Evolutionary conservation across 1,140 invertebrate species (phyloP).

Genomic region (Lepidurus couesii): DNA sequence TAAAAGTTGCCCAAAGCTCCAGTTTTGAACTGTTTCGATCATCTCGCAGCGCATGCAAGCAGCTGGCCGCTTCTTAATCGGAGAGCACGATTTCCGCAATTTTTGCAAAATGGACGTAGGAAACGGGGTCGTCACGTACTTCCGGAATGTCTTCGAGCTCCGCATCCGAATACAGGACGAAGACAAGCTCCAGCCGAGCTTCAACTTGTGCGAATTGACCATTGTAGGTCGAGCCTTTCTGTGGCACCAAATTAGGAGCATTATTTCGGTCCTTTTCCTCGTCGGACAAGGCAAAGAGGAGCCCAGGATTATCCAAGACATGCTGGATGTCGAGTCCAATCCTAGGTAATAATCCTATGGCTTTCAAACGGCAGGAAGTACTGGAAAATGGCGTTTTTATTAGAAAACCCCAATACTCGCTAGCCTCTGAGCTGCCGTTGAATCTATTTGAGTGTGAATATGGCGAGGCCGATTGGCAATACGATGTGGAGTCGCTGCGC

Average conservation of each 20-base stretch:
- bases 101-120: slow-evolving; percentile 97
- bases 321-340: slow-evolving; percentile 71
- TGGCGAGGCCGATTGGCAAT: slow-evolving; percentile 59
- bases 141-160: slow-evolving; percentile 54
- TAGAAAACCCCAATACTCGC: slow-evolving; percentile 85
- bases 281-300: slow-evolving; percentile 73
- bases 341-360: slow-evolving; percentile 51
- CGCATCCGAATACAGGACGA: slow-evolving; percentile 22
- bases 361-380: slow-evolving; percentile 26
- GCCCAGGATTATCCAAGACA: slow-evolving; percentile 63
- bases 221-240: slow-evolving; percentile 87
- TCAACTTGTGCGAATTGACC: slow-evolving; percentile 67
- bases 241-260: slow-evolving; percentile 98
- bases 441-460: slow-evolving; percentile 74
- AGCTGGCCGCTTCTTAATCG: slow-evolving; percentile 65
- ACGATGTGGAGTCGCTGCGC: slow-evolving; percentile 55
- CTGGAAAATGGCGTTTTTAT: slow-evolving; percentile 43
- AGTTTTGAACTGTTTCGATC: slow-evolving; percentile 27
- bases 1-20: slow-evolving; percentile 40
- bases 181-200: slow-evolving; percentile 36
- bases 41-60: slow-evolving; percentile 61
- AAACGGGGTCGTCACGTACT: slow-evolving; percentile 80
- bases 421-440: slow-evolving; percentile 82
- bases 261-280: slow-evolving; percentile 83
- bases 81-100: slow-evolving; percentile 91